Percentiles rank a stretch among this genome's conserved stretches.
Conservation (phyloP, 2,113 vertebrate species). For the Notarius lentiginosus region DNA sequence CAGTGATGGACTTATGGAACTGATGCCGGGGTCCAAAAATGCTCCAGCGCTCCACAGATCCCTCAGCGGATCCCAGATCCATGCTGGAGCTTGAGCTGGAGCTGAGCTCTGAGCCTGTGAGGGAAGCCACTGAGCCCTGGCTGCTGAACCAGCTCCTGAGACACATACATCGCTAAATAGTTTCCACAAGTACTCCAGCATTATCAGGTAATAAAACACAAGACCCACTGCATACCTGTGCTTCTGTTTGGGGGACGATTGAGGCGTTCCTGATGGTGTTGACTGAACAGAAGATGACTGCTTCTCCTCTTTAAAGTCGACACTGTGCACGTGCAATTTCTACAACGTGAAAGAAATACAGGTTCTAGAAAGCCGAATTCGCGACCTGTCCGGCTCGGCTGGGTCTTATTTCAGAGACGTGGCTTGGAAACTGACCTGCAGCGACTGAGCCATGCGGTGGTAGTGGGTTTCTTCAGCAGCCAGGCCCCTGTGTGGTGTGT, state of each 20-base stretch:
- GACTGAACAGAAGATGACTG: slow-evolving; percentile 84
- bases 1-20: slow-evolving; percentile 85
- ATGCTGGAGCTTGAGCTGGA: slow-evolving; percentile 60
- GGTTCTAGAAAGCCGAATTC: not conserved
- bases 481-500: slow-evolving; percentile 91
- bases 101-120: slow-evolving; percentile 69
- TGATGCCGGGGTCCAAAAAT: slow-evolving; percentile 82
- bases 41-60: slow-evolving; percentile 82
- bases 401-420: not conserved
- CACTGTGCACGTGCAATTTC: slow-evolving; percentile 90
- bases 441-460: slow-evolving; percentile 81
- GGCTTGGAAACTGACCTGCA: slow-evolving; percentile 78
- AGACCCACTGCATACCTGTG: slow-evolving; percentile 73
- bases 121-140: slow-evolving; percentile 74
- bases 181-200: not conserved
- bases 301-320: slow-evolving; percentile 86
- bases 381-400: not conserved
- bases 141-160: slow-evolving; percentile 84
- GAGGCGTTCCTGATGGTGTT: slow-evolving; percentile 81
- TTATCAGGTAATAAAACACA: not conserved
- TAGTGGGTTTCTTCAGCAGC: slow-evolving; percentile 88
- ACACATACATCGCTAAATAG: slow-evolving; percentile 13
- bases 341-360: slow-evolving; percentile 55
- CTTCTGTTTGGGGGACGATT: slow-evolving; percentile 82
- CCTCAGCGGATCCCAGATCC: slow-evolving; percentile 75